phyloP scores from a whole-genome alignment of 2,797 vertebrate species.

The Bradypodion ventrale region DNA sequence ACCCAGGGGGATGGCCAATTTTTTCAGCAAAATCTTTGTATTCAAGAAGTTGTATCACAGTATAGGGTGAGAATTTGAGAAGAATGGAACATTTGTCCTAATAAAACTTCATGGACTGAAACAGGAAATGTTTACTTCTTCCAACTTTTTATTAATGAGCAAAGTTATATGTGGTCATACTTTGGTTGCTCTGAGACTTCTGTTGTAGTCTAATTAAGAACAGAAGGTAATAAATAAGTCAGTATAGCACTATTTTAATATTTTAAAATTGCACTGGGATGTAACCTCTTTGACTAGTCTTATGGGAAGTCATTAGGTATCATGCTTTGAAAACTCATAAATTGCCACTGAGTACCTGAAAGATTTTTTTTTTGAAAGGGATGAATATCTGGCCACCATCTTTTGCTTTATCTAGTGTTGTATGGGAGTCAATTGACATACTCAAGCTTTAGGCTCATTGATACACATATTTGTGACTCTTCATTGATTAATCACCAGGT shows the following conservation, averaged over 20 bases:
- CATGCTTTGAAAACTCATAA: conserved; percentile 9
- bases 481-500: background rate
- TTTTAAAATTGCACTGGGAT: conserved; percentile 43
- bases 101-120: conserved; percentile 52
- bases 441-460: background rate
- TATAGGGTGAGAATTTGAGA: conserved; percentile 39
- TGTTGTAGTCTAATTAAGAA: conserved; percentile 58
- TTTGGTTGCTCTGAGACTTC: conserved; percentile 53
- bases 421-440: background rate
- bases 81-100: conserved; percentile 56
- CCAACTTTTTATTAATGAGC: conserved; percentile 44
- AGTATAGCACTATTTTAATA: conserved; percentile 29
- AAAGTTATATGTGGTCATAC: conserved; percentile 44
- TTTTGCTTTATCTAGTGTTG: conserved; percentile 1
- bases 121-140: conserved; percentile 46
- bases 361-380: background rate
- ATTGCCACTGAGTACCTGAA: background rate
- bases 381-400: background rate
- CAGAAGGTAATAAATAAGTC: conserved; percentile 51
- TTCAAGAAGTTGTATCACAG: conserved; percentile 64
- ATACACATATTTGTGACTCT: background rate
- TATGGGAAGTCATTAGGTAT: conserved; percentile 28
- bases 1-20: background rate
- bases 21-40: conserved; percentile 51
- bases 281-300: conserved; percentile 41